Base-by-base conservation (phyloP, 1,140 invertebrate species). In the Aphis gossypii region DNA sequence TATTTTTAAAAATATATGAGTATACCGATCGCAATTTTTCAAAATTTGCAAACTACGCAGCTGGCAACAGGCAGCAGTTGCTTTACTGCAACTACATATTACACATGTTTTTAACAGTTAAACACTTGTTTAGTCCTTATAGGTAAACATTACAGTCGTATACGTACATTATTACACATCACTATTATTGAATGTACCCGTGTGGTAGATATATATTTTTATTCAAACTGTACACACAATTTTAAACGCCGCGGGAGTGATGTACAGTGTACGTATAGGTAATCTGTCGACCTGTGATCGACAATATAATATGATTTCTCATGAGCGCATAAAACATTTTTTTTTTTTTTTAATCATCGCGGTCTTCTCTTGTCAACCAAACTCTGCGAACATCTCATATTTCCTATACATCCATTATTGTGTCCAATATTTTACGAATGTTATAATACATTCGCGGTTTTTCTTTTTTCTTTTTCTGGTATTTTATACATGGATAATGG, bases 331-430 rank as follows among this genome's bases (percentile, higher is more conserved):
- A 68, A n/a, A 68, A n/a, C 60, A 11, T 30, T 68, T 60, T 30
- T 60, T 60, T 60, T 60, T 68, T 68, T 68, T 68, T 68, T 76
- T 76, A 76, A 68, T 76, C 60, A 76, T n/a, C n/a, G 60, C 14
- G 14, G 35, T 38, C 82, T 83, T 8, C 21, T 83, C 82, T 83
- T 83, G 82, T 83, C 82, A 83, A 41, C 21, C 83, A 7, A 86
- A 86, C 38, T 14, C 83, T 44, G 38, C 25, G 9, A 86, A 86
- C 23, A 86, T 86, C 23, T 86, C 83, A 30, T 44, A 86, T 86
- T 86, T 86, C 83, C 38, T 41, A 44, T 44, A 86, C 14, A 23
- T 86, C 38, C 8, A 86, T 86, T 86, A 86, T 86, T 86, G 41
- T 86, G 23, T 86, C 1, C 60, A n/a, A 76, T 51, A 51, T 76